Base-by-base conservation (phyloP, 2,888 invertebrate genomes). In the Cyaniris semiargus region DNA sequence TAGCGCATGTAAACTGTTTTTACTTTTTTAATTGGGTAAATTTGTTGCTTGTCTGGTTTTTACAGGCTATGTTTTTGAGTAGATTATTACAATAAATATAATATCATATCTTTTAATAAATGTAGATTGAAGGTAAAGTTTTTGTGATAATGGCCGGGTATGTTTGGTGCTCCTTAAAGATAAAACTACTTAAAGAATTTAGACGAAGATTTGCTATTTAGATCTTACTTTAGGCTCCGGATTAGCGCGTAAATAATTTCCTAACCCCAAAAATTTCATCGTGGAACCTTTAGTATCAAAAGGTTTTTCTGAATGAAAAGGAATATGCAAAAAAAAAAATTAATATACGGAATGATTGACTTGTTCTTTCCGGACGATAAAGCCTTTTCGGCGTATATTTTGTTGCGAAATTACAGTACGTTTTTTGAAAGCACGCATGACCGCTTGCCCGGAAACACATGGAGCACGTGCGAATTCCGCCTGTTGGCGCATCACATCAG, bases 381-480 rank as follows among this genome's bases (percentile, higher is more conserved):
- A 66, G 27, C 27, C 15, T 27, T 66, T 66, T 66, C 58, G 27
- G 18, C 15, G 31, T 31, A 18, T 27, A 66, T 66, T 66, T 27
- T 66, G 66, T 66, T 18, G 66, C 66, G 6, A 66, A 66, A 27
- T 66, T 66, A 66, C 66, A 27, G 66, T 23, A 66, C 27, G 66
- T 66, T 66, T 66, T 66, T 31, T 15, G 66, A 66, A 66, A 31
- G 15, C 66, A 66, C 66, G 27, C 66, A 31, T 66, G 66, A 66
- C 18, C 66, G 66, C 66, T 13, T 27, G 1, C 23, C 4, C 27
- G 31, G 66, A 31, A 27, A 31, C 15, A 31, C 15, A 66, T 15
- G 66, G 1, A 0, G 6, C 66, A 27, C 10, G 15, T 66, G 66
- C 27, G 60, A 66, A 23, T 66, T 27, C 3, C 66, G 27, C 27